Conservation (phyloP, 2,113 vertebrate species). For the Macquaria australasica region DNA sequence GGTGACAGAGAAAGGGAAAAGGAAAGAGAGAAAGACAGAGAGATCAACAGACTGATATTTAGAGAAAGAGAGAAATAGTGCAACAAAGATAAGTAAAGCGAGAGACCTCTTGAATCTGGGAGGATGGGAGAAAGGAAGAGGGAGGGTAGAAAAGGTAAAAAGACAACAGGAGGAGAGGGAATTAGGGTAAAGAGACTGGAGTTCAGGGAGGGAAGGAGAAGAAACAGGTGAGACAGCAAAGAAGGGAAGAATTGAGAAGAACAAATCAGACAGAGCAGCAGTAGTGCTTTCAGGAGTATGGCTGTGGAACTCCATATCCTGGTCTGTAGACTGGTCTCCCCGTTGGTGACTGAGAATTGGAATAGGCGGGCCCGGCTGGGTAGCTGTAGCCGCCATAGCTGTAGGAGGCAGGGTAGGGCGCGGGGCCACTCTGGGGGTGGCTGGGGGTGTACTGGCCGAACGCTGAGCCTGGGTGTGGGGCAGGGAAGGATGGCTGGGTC, state of each 20-base stretch:
- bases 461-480: slow-evolving; percentile 76
- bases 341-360: slow-evolving; percentile 79
- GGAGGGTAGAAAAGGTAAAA: slow-evolving; percentile 23
- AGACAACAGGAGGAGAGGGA: background rate
- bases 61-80: slow-evolving; percentile 71
- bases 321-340: slow-evolving; percentile 82
- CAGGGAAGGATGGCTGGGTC: slow-evolving; percentile 78
- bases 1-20: slow-evolving; percentile 14
- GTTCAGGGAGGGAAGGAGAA: background rate
- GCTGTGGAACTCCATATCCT: slow-evolving; percentile 84
- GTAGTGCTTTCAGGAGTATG: slow-evolving; percentile 81
- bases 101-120: slow-evolving; percentile 60
- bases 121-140: slow-evolving; percentile 2
- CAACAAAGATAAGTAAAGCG: slow-evolving; percentile 76
- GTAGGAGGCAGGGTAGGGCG: slow-evolving; percentile 79
- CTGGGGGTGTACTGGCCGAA: slow-evolving; percentile 82
- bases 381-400: slow-evolving; percentile 82
- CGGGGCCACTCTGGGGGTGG: slow-evolving; percentile 51
- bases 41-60: slow-evolving; percentile 36
- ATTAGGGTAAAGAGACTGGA: background rate
- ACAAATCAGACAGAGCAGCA: slow-evolving; percentile 22
- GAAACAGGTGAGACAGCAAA: slow-evolving; percentile 13
- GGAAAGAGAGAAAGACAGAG: slow-evolving; percentile 10
- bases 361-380: slow-evolving; percentile 72
- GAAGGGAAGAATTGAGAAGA: slow-evolving; percentile 17